A percentile compares a stretch with the other conserved stretches of the same genome.
Evolutionary conservation across 92 coral and sea anemone genomes (phyloP).

Genomic region (Palythoa grandis): DNA sequence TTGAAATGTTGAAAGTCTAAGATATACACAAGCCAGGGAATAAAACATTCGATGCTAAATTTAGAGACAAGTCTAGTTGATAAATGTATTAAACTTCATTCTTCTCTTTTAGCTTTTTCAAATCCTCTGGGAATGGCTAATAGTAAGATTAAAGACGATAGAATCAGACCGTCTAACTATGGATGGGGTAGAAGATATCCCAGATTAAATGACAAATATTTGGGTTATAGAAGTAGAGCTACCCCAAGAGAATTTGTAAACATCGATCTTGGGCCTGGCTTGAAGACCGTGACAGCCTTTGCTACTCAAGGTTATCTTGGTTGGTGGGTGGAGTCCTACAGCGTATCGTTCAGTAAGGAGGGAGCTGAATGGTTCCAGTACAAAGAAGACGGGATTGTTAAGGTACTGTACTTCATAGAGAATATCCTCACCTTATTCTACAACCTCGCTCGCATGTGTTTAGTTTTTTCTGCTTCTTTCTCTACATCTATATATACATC

Average conservation of each 20-base stretch:
- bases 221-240: neutral
- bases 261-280: slow-evolving; percentile 32
- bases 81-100: neutral
- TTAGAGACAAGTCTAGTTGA: neutral
- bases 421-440: neutral
- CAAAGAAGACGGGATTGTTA: slow-evolving; percentile 22
- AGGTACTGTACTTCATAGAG: neutral
- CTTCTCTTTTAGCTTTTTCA: slow-evolving; percentile 6
- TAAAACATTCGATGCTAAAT: too few species aligned
- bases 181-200: neutral
- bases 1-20: too few species aligned
- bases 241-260: slow-evolving; percentile 5
- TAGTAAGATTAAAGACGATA: neutral
- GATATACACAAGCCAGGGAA: too few species aligned
- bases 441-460: neutral
- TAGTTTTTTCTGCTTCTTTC: too few species aligned
- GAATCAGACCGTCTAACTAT: neutral
- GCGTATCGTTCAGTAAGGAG: slow-evolving; percentile 27
- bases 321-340: slow-evolving; percentile 30
- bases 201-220: neutral
- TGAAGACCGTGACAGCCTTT: slow-evolving; percentile 14
- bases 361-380: slow-evolving; percentile 29
- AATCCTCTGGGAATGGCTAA: slow-evolving; percentile 34
- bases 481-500: neutral
- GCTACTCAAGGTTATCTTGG: slow-evolving; percentile 6